Percentiles rank a stretch among this genome's conserved stretches.
Conservation (phyloP, 2,888 invertebrate species). For the Conchocele bisecta region DNA sequence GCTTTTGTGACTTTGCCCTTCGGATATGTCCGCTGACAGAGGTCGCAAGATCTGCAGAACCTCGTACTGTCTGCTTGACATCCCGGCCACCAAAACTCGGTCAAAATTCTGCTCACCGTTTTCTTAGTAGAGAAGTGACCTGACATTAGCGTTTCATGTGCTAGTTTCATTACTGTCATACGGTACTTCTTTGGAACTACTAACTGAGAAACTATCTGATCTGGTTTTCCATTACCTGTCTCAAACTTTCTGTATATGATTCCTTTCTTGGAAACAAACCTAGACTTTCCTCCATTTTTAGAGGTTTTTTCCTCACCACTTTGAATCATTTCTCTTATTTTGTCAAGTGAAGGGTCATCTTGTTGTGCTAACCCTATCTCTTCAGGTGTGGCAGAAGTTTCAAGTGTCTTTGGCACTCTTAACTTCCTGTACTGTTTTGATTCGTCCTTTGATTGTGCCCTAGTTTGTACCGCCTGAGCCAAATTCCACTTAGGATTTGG, state of each 20-base stretch:
- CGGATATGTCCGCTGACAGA: slow-evolving; percentile 21
- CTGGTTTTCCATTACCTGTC: background rate
- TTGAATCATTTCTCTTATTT: background rate
- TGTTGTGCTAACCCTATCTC: background rate
- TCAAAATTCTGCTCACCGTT: slow-evolving; percentile 1
- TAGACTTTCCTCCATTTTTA: background rate
- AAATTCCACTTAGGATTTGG: background rate
- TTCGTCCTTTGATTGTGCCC: background rate
- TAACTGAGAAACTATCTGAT: background rate
- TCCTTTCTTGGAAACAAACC: slow-evolving; percentile 7
- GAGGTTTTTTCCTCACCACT: background rate
- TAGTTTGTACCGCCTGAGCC: background rate
- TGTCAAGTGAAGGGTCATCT: slow-evolving; percentile 7
- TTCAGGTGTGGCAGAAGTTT: background rate
- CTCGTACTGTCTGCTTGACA: slow-evolving; percentile 13
- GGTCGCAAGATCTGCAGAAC: slow-evolving; percentile 37
- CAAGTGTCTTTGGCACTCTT: background rate
- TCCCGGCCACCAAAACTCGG: slow-evolving; percentile 45
- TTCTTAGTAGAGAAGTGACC: slow-evolving; percentile 3
- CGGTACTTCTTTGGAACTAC: background rate
- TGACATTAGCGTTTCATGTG: background rate
- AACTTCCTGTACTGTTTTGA: background rate
- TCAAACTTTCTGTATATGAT: slow-evolving; percentile 4
- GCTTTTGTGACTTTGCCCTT: slow-evolving; percentile 51
- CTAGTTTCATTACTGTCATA: background rate